Evolutionary conservation across 1,140 invertebrate genomes (phyloP).

Genomic region (Trinorchestia longiramus): DNA sequence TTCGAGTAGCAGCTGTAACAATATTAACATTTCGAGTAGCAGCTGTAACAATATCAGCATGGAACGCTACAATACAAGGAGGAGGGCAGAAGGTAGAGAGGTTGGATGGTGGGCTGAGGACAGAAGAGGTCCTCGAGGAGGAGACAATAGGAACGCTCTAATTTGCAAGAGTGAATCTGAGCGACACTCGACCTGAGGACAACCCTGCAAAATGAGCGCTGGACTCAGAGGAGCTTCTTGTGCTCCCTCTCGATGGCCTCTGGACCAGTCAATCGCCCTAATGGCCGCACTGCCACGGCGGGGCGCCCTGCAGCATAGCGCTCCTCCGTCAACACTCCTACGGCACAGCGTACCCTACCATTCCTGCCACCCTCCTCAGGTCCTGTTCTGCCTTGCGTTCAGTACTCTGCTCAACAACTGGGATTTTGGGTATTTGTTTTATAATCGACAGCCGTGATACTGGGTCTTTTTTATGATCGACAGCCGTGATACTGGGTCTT

Average conservation of each 20-base stretch:
- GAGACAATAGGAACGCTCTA: constrained; percentile 36
- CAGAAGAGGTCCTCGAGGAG: constrained; percentile 20
- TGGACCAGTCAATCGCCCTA: constrained; percentile 30
- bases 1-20: not conserved
- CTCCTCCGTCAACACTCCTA: not conserved
- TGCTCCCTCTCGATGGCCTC: not conserved
- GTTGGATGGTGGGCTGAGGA: not conserved
- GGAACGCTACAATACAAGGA: not conserved
- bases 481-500: too few relatives aligned
- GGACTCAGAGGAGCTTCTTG: not conserved
- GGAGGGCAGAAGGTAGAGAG: not conserved
- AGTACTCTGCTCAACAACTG: not conserved
- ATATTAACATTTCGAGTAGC: not conserved
- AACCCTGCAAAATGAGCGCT: constrained; percentile 20
- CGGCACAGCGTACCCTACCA: not conserved
- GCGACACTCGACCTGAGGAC: constrained; percentile 42
- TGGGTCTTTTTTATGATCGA: too few relatives aligned
- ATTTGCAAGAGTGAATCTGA: constrained; percentile 47
- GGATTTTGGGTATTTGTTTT: too few relatives aligned
- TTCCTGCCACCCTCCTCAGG: not conserved
- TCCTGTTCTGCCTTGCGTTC: not conserved
- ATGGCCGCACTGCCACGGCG: not conserved
- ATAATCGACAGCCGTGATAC: too few relatives aligned
- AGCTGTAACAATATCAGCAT: not conserved
- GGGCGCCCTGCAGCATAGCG: not conserved